Conservation (phyloP, 2,797 vertebrate genomes). For the Myotis pilosus region DNA sequence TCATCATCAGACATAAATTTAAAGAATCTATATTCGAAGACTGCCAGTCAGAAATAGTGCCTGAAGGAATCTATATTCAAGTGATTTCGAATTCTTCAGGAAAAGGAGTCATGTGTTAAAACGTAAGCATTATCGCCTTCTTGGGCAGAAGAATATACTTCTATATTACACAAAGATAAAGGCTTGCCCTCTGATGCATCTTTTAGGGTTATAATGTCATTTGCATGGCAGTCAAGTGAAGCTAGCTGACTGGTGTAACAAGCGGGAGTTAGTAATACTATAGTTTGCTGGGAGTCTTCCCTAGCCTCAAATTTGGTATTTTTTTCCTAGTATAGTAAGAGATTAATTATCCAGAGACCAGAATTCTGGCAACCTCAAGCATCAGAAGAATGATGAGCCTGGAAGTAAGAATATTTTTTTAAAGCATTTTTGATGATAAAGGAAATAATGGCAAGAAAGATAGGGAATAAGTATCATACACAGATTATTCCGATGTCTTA, state of each 20-base stretch:
- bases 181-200: background rate
- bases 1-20: constrained; percentile 10
- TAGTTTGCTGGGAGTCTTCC: background rate
- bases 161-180: background rate
- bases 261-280: background rate
- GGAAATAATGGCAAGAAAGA: constrained; percentile 5
- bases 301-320: constrained; percentile 28
- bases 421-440: constrained; percentile 24
- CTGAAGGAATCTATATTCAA: background rate
- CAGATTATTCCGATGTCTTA: background rate
- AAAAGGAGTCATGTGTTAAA: constrained; percentile 14
- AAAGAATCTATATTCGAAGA: background rate
- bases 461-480: background rate
- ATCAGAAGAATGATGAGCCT: constrained; percentile 35
- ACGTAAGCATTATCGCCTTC: background rate
- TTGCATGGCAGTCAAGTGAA: background rate
- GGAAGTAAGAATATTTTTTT: constrained; percentile 43
- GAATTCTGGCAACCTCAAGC: constrained; percentile 44
- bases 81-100: constrained; percentile 32
- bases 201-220: background rate
- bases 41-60: background rate
- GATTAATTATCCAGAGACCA: constrained; percentile 39
- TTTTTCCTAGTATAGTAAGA: constrained; percentile 44
- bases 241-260: background rate
- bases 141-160: background rate